Evolutionary conservation across 1,140 invertebrate genomes (phyloP).

Genomic region (Brachionus paranguensis): DNA sequence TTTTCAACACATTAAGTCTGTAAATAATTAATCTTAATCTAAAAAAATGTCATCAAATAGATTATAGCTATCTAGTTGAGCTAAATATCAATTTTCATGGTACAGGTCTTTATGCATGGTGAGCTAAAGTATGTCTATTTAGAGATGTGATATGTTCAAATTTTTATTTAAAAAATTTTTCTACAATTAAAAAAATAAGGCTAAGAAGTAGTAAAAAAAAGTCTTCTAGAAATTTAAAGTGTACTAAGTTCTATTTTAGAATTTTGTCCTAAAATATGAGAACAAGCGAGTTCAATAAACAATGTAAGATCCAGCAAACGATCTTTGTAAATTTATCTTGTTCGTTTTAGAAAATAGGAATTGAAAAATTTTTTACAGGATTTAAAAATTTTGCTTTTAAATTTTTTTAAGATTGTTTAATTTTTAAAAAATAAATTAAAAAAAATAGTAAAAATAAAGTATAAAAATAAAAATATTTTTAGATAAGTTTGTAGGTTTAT

Average conservation of each 20-base stretch:
- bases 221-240: neutral
- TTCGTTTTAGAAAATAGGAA: neutral
- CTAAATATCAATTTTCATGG: neutral
- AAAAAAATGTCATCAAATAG: constrained; percentile 16
- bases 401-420: neutral
- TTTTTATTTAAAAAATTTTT: neutral
- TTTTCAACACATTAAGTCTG: neutral
- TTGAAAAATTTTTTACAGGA: neutral
- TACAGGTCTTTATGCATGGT: neutral
- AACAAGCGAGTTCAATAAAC: neutral
- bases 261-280: neutral
- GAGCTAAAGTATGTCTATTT: neutral
- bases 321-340: neutral
- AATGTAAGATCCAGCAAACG: neutral
- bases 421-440: neutral
- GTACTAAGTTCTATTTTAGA: neutral
- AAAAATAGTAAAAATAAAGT: neutral
- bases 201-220: neutral
- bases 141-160: neutral
- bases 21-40: constrained; percentile 20
- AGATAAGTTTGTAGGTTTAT: neutral
- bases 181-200: neutral
- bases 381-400: neutral
- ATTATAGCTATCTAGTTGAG: neutral
- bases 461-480: neutral